Percentiles rank a stretch among this genome's conserved stretches.
Evolutionary conservation across 2,888 invertebrate species (phyloP).

Genomic region (Bellardia bayeri): DNA sequence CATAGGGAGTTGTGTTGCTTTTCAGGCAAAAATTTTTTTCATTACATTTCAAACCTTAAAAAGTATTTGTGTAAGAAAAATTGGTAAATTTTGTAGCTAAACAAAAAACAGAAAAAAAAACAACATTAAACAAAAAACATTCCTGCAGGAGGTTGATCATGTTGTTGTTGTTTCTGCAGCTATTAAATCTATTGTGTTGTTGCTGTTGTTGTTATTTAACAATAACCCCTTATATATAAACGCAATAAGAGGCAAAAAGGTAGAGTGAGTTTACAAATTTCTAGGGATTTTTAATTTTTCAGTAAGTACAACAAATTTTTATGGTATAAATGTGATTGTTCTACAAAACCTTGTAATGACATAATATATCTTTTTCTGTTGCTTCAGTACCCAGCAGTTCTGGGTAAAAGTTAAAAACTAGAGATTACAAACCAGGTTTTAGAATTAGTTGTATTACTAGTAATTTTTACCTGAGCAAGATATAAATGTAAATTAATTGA

Average conservation of each 20-base stretch:
- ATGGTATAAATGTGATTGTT: constrained; percentile 66
- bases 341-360: constrained; percentile 63
- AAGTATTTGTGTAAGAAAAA: neutral
- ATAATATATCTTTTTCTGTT: constrained; percentile 6
- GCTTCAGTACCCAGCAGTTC: too few species aligned
- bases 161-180: constrained; percentile 32
- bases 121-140: neutral
- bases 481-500: too few species aligned
- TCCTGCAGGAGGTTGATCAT: neutral
- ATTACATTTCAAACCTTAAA: neutral
- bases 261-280: constrained; percentile 30
- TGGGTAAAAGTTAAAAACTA: too few species aligned
- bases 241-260: constrained; percentile 23
- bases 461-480: too few species aligned
- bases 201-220: constrained; percentile 58
- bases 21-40: neutral
- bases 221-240: constrained; percentile 44
- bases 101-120: too few species aligned
- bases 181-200: neutral
- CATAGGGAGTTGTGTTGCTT: constrained; percentile 15
- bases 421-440: too few species aligned
- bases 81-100: neutral
- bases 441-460: too few species aligned
- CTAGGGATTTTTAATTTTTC: constrained; percentile 68
- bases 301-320: constrained; percentile 64